phyloP scores from a whole-genome alignment of 2,797 vertebrate genomes.

The Amphiprion clarkii region DNA sequence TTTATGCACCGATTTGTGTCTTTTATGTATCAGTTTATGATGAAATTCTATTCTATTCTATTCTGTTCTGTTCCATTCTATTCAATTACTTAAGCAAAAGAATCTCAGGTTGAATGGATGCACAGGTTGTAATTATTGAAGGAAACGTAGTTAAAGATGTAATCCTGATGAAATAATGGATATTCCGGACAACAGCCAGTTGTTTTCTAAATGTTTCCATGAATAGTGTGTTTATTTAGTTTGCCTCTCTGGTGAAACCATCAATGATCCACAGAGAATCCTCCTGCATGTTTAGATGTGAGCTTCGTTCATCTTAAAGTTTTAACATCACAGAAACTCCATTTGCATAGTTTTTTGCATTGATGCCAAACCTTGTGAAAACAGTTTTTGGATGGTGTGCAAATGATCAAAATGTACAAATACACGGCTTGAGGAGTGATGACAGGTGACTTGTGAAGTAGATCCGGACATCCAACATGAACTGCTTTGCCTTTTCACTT shows the following conservation, averaged over 20 bases:
- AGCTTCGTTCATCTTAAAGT: neutral
- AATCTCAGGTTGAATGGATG: too few relatives aligned
- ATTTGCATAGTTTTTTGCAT: conserved; percentile 77
- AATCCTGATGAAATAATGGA: too few relatives aligned
- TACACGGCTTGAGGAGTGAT: neutral
- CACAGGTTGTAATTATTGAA: too few relatives aligned
- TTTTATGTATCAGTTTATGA: too few relatives aligned
- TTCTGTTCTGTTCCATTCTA: too few relatives aligned
- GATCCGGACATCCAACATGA: conserved; percentile 47
- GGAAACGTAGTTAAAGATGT: too few relatives aligned
- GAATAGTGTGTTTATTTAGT: too few relatives aligned
- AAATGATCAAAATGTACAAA: conserved; percentile 13
- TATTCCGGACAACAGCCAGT: too few relatives aligned
- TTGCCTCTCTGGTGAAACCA: neutral
- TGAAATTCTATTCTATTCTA: too few relatives aligned
- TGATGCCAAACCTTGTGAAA: conserved; percentile 41
- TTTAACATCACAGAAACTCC: neutral
- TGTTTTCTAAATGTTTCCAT: too few relatives aligned
- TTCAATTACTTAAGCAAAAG: too few relatives aligned
- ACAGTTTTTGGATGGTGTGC: conserved; percentile 45
- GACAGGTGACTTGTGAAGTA: neutral
- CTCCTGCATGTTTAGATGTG: neutral
- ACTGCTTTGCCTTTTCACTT: conserved; percentile 31
- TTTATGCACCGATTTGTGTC: too few relatives aligned
- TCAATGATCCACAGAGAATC: neutral